Evolutionary conservation across 2,113 vertebrate species (phyloP), one percentile per base, ranked within the genome.

Genomic region (Octodon degus): DNA sequence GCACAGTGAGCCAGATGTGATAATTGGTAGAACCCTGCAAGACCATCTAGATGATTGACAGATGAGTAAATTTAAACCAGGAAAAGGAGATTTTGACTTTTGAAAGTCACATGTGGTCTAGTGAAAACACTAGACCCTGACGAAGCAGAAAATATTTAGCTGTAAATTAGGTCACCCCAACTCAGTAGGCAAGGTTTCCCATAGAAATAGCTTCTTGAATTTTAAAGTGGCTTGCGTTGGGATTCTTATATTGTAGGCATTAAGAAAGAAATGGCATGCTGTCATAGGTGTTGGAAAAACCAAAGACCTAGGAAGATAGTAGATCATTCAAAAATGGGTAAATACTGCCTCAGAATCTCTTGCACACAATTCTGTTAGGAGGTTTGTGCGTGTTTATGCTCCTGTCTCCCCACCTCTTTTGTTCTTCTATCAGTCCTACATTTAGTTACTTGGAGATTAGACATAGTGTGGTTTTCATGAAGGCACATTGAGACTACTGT

Each of bases 391-490:
- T 82, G 43, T 82, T 86, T 91, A 89, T 40, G 10, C 27, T 86
- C 14, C 77, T 65, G 70, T 9, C 53, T 55, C 79, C n/a, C n/a
- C 37, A 40, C 60, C 79, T 76, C 12, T 70, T 91, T 86, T 53
- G 12, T 89, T 67, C 76, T 93, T 79, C 40, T 89, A 93, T 67
- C 24, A 72, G 16, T n/a, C 2, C 43, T 62, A 55, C 9, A 19
- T 93, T 93, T 83, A 81, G 17, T 53, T 79, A 53, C 93, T 86
- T n/a, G 55, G 7, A 94, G 86, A 93, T 86, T 91, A 88, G 88
- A 50, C 2, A 79, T 24, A 74, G 17, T 85, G 10, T 79, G 13
- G 1, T 82, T 91, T 89, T 97, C 82, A 37, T 82, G 88, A 77
- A 34, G 30, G 22, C 24, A 74, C 47, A 95, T 79, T 82, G 65